These are phyloP conservation scores for Nesometra sesokonis DNA, from an alignment of 35 echinoderm and acorn worm species.

Conservation along the genomic window DNA sequence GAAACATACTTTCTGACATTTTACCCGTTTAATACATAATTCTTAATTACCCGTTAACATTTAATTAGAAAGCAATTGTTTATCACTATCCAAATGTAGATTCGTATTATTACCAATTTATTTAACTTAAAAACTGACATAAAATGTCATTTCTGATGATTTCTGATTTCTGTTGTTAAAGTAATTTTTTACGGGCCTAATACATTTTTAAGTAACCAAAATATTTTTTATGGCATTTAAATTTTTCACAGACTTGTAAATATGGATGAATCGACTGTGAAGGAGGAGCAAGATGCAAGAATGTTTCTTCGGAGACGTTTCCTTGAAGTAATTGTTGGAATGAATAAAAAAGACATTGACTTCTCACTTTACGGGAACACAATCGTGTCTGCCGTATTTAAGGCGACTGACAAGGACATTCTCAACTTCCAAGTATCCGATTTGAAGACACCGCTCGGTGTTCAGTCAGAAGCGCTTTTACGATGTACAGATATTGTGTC, in stretches of 20 bases:
- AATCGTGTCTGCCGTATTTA: constrained; percentile 25
- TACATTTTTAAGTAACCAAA: too few relatives aligned
- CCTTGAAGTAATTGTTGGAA: constrained; percentile 28
- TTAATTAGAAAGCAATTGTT: too few relatives aligned
- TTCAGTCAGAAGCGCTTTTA: constrained; percentile 46
- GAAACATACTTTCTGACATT: too few relatives aligned
- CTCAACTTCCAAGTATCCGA: constrained; percentile 50
- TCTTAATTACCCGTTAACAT: too few relatives aligned
- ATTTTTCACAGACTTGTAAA: background rate
- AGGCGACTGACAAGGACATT: constrained; percentile 42
- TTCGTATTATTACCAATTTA: too few relatives aligned
- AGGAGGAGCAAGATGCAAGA: constrained; percentile 29
- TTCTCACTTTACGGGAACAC: constrained; percentile 54
- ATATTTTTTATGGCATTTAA: too few relatives aligned
- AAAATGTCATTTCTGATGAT: too few relatives aligned
- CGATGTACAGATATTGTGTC: constrained; percentile 57
- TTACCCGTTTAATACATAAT: too few relatives aligned
- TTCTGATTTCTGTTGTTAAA: too few relatives aligned
- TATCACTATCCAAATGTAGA: too few relatives aligned
- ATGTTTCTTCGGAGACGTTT: constrained; percentile 56
- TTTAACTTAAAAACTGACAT: too few relatives aligned
- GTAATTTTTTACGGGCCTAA: too few relatives aligned
- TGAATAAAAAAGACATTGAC: constrained; percentile 14
- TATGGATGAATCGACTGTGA: background rate
- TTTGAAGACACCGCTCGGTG: constrained; percentile 46